These are phyloP conservation scores for Hylaeus volcanicus DNA, from an alignment of 1,140 invertebrate species.

Conservation along the genomic window DNA sequence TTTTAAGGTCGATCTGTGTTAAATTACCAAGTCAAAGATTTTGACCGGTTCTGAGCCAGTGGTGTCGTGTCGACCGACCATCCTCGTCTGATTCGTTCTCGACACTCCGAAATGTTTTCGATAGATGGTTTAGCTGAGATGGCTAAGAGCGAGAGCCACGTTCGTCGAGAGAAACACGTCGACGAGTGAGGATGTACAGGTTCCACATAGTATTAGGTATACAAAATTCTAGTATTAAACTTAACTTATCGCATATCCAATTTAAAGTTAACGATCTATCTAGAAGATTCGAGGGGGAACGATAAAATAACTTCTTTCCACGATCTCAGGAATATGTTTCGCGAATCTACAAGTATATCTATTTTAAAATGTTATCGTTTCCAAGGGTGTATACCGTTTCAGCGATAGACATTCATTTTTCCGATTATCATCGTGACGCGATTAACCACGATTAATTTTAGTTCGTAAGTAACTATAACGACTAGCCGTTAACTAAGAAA, in stretches of 20 bases:
- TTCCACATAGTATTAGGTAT: constrained; percentile 14
- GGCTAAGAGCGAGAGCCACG: not conserved
- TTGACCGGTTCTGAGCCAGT: constrained; percentile 50
- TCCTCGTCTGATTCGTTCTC: constrained; percentile 39
- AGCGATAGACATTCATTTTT: not conserved
- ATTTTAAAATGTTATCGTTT: constrained; percentile 2
- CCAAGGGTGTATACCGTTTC: not conserved
- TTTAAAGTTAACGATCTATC: not conserved
- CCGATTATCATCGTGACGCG: not conserved
- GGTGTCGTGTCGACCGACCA: constrained; percentile 38
- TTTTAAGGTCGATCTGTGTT: constrained; percentile 61
- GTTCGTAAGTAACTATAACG: constrained; percentile 31
- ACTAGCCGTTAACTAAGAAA: constrained; percentile 46
- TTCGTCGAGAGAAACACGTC: constrained; percentile 2
- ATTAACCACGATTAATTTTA: constrained; percentile 11
- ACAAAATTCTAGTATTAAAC: not conserved
- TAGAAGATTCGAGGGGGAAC: constrained; percentile 6
- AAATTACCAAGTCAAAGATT: constrained; percentile 30
- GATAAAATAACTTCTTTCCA: constrained; percentile 13
- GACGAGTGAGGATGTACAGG: not conserved
- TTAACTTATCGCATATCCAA: not conserved
- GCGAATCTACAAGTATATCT: not conserved
- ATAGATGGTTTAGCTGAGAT: not conserved
- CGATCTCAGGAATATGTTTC: constrained; percentile 37
- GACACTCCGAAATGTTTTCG: not conserved